Base-by-base conservation (phyloP, 2,113 vertebrate species). In the Grantiella picta region DNA sequence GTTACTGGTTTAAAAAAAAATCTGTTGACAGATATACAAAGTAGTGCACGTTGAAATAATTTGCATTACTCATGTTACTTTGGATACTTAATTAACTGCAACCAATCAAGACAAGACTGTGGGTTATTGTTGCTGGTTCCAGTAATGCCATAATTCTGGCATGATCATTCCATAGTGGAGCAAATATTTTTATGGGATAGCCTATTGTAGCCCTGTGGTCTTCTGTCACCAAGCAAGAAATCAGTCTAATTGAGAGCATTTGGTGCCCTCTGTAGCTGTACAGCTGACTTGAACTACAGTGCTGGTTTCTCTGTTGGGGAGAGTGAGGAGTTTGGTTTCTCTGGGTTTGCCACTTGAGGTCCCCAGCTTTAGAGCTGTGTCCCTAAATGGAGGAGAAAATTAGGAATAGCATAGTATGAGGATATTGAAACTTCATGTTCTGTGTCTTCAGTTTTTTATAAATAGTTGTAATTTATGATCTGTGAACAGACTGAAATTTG, bases 11-110 rank as follows among this genome's bases (percentile, higher is more conserved):
- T 53, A 21, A 87, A 91, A 95, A 90, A 70, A 59, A 66, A 83
- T 29, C 83, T 97, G 65, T 93, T 95, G 91, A 75, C 84, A 94
- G 78, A 89, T 95, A 75, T 14, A 89, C 69, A 70, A 87, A 94
- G 86, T 82, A 47, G 61, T 33, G 73, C 72, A 63, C 63, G 72
- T 38, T 94, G 94, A 92, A 96, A 68, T 95, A 75, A 94, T 95
- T 21, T 75, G 56, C 79, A 64, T 92, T 71, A 72, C 91, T 94
- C 60, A 50, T 28, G 68, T 57, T 2, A 79, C 90, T 94, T 72
- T 94, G 80, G 94, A 49, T 89, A 28, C 91, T 92, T 94, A 94
- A 95, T 96, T 95, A 84, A 86, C 76, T 84, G 44, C 89, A 89
- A 28, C 91, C 73, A 84, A 71, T 94, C 86, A 92, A 77, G 80